A percentile compares a stretch with the other conserved stretches of the same genome.
Evolutionary conservation across 2,888 invertebrate genomes (phyloP).

Genomic region (Prosopocoilus inquinatus): DNA sequence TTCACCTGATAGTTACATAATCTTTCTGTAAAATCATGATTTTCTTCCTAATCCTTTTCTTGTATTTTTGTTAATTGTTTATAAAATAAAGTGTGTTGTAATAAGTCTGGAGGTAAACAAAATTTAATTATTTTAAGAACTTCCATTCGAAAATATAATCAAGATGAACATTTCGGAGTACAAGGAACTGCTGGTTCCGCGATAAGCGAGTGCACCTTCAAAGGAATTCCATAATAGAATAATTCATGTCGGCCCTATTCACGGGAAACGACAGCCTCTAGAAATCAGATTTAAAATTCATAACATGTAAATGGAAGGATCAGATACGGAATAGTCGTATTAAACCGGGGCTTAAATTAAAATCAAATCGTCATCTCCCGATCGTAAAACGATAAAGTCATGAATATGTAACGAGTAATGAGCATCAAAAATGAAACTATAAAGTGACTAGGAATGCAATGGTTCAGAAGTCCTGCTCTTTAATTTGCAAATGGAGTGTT

Average conservation of each 20-base stretch:
- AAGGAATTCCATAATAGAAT: slow-evolving; percentile 1
- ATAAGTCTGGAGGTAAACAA: too few species aligned
- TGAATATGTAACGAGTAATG: slow-evolving; percentile 40
- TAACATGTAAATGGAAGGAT: slow-evolving; percentile 26
- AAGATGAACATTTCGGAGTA: too few species aligned
- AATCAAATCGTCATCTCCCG: slow-evolving; percentile 23
- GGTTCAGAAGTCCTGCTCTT: slow-evolving; percentile 47
- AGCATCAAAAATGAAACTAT: slow-evolving; percentile 38
- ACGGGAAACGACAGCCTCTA: not conserved
- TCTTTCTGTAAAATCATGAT: too few species aligned
- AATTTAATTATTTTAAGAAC: too few species aligned
- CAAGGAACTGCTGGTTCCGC: too few species aligned
- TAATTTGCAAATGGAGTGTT: slow-evolving; percentile 50
- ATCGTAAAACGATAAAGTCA: slow-evolving; percentile 32
- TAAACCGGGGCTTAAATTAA: slow-evolving; percentile 21
- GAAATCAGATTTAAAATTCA: slow-evolving; percentile 17
- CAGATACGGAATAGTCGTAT: slow-evolving; percentile 23
- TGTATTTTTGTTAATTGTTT: too few species aligned
- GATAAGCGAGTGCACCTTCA: not conserved
- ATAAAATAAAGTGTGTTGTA: too few species aligned
- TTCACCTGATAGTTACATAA: too few species aligned
- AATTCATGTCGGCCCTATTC: slow-evolving; percentile 1
- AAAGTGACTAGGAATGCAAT: slow-evolving; percentile 43
- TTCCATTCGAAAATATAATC: too few species aligned
- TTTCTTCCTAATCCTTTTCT: too few species aligned